phyloP scores from a whole-genome alignment of 2,888 invertebrate genomes.

The Pseudococcus jackbeardsleyi region DNA sequence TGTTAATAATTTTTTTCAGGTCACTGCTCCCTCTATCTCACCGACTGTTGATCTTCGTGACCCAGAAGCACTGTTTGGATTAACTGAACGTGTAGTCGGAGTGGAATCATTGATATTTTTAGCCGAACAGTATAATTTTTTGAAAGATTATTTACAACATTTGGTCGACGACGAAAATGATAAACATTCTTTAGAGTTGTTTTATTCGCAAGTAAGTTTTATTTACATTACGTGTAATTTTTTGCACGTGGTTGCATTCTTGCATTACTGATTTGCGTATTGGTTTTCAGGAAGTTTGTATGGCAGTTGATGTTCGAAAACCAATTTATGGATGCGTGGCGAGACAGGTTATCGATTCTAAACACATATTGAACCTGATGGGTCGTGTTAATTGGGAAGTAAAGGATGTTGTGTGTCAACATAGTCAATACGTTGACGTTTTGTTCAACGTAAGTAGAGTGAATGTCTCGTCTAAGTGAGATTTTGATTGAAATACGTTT shows the following conservation, averaged over 20 bases:
- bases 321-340: slow-evolving; percentile 91
- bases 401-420: slow-evolving; percentile 94
- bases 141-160: slow-evolving; percentile 88
- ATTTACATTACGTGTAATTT: not conserved
- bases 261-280: not conserved
- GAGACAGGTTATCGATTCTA: slow-evolving; percentile 83
- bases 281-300: slow-evolving; percentile 77
- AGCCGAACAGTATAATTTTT: slow-evolving; percentile 85
- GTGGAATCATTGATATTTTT: slow-evolving; percentile 94
- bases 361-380: slow-evolving; percentile 85
- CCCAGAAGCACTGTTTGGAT: slow-evolving; percentile 83
- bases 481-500: not conserved
- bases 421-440: slow-evolving; percentile 87
- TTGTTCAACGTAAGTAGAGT: slow-evolving; percentile 64
- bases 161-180: slow-evolving; percentile 79
- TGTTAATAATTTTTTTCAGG: slow-evolving; percentile 68
- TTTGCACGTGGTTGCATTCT: not conserved
- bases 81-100: slow-evolving; percentile 89
- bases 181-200: slow-evolving; percentile 78
- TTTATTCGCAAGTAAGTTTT: slow-evolving; percentile 73
- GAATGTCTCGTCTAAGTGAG: not conserved
- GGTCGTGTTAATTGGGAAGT: slow-evolving; percentile 95
- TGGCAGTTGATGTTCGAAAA: slow-evolving; percentile 81
- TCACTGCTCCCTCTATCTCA: slow-evolving; percentile 75
- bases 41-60: slow-evolving; percentile 78